phyloP scores from a whole-genome alignment of 2,888 invertebrate species.

The Agonopterix subpropinquella region DNA sequence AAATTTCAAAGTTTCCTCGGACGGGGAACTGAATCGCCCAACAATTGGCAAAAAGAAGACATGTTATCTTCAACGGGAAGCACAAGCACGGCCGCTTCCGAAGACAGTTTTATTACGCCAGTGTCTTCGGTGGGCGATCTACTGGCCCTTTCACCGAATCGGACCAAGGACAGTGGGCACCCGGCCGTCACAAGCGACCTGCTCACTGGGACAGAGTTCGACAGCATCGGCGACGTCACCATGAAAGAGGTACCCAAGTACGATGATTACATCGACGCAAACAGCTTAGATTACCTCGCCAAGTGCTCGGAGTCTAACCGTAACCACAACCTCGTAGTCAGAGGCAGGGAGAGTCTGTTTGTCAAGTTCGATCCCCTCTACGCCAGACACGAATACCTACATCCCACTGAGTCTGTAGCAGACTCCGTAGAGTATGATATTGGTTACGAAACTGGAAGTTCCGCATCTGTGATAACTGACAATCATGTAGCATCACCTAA shows the following conservation, averaged over 20 bases:
- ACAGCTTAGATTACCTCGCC: constrained; percentile 71
- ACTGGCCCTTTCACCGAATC: constrained; percentile 54
- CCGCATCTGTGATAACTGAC: constrained; percentile 46
- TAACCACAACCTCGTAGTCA: constrained; percentile 44
- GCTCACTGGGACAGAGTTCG: constrained; percentile 55
- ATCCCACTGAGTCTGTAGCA: constrained; percentile 28
- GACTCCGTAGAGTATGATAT: constrained; percentile 50
- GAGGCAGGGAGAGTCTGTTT: constrained; percentile 79
- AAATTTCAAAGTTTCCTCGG: constrained; percentile 42
- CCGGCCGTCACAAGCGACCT: constrained; percentile 47
- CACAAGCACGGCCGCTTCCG: constrained; percentile 36
- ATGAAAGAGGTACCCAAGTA: constrained; percentile 53
- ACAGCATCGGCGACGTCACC: constrained; percentile 60
- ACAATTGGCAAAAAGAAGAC: background rate
- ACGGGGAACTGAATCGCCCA: constrained; percentile 19
- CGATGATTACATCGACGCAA: constrained; percentile 72
- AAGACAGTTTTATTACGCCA: constrained; percentile 52
- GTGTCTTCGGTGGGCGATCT: constrained; percentile 56
- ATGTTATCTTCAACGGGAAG: constrained; percentile 43
- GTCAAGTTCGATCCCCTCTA: constrained; percentile 79
- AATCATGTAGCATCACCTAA: constrained; percentile 36
- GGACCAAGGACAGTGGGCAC: constrained; percentile 26
- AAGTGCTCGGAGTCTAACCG: constrained; percentile 59
- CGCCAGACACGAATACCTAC: constrained; percentile 34
- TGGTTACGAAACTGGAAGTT: constrained; percentile 64